These are phyloP conservation scores for Drosophila arawakana DNA, from an alignment of 1,140 invertebrate genomes.

Conservation along the genomic window DNA sequence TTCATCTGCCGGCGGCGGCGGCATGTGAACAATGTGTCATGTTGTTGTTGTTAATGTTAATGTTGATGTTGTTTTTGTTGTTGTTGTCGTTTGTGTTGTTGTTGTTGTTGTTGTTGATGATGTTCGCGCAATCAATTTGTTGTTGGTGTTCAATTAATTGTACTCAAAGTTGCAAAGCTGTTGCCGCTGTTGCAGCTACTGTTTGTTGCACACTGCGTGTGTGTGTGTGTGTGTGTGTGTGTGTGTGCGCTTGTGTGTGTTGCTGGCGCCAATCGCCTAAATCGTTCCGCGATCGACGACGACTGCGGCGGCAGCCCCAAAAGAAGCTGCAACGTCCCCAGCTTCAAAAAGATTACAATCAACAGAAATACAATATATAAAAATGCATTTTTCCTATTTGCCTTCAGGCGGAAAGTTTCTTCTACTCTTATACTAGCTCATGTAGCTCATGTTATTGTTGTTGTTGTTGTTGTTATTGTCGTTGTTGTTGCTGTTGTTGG, in stretches of 20 bases:
- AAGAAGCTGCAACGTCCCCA: constrained; percentile 22
- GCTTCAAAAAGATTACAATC: constrained; percentile 62
- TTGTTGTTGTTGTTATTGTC: constrained; percentile 16
- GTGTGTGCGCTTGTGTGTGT: constrained; percentile 11
- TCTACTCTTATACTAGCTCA: neutral
- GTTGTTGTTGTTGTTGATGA: constrained; percentile 48
- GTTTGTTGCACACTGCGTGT: constrained; percentile 32
- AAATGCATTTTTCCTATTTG: constrained; percentile 72
- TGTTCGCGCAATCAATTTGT: constrained; percentile 82
- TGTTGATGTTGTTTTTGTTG: constrained; percentile 42
- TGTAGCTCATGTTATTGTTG: constrained; percentile 14
- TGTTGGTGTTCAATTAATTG: constrained; percentile 83
- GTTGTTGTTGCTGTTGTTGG: constrained; percentile 15
- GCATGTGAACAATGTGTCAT: constrained; percentile 82
- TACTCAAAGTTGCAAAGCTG: constrained; percentile 62
- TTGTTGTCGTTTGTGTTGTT: constrained; percentile 39
- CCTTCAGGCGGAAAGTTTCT: constrained; percentile 35
- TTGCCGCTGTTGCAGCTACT: constrained; percentile 59
- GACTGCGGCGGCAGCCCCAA: constrained; percentile 51
- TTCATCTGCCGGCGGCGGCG: constrained; percentile 68
- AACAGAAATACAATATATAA: constrained; percentile 70
- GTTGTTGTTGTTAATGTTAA: constrained; percentile 47
- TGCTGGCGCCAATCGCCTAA: constrained; percentile 61
- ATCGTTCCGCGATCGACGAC: constrained; percentile 37
- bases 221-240: constrained; percentile 1